Base-by-base conservation (phyloP, 2,113 vertebrate genomes). In the Illadopsis cleaveri region DNA sequence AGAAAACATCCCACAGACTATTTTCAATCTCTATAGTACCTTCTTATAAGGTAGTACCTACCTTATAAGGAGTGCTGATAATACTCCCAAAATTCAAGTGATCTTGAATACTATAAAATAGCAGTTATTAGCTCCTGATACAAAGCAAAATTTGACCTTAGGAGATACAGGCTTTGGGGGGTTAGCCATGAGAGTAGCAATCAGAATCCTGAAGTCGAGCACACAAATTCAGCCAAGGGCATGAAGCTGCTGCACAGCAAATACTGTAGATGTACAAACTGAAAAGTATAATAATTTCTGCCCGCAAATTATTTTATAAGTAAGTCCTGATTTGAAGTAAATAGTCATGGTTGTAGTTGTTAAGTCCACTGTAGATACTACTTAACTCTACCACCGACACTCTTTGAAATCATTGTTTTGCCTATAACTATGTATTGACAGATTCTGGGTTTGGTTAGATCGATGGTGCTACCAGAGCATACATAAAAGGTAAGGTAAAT, bases 121-220 rank as follows among this genome's bases (percentile, higher is more conserved):
- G 25, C 8, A 82, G 79, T 62, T 77, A 47, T 51, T 53, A 82
- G 5, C 22, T 64, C 9, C 7, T 81, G 48, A 56, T 53, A 83
- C 6, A 70, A 75, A 73, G 4, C 14, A 78, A 45, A 86, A 84
- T 14, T 58, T 1, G 0, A 17, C 47, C 54, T 53, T 17, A 70
- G 23, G 38, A 66, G 31, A 40, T 18, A 7, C 0, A 28, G 28
- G 20, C 15, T 86, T 79, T 1, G 3, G 9, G 15, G 62, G 1
- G 42, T 51, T 37, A 57, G 14, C 10, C 19, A 37, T 0, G 5
- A 69, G 6, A 72, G 77, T 30, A 76, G 38, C 42, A 47, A 47
- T 27, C 11, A 40, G 21, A 80, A 69, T 50, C 14, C 33, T 83
- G 37, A 89, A 77, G 8, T 0, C 7, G 1, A 54, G 31, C 15